Base-by-base conservation (phyloP, 2,797 vertebrate species). In the Cryptoblepharus egeriae region DNA sequence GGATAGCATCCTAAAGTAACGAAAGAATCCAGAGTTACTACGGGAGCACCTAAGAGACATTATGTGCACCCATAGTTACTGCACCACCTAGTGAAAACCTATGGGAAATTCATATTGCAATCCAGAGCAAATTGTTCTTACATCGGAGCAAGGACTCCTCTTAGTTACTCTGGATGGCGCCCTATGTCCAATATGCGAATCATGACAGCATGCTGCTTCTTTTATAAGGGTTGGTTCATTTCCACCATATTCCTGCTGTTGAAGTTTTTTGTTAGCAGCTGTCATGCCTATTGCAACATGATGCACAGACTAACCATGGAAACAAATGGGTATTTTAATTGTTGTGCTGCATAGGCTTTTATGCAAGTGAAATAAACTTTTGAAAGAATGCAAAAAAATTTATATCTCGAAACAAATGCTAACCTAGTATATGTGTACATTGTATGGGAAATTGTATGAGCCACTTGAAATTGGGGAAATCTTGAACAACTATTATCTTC, bases 201-300 rank as follows among this genome's bases (percentile, higher is more conserved):
- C 45, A 13, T 12, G 2, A 49, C 45, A 49, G 45, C 45, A 49
- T 12, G 12, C 45, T 12, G 9, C 9, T 10, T 49, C 45, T 49
- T 7, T 87, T 92, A 77, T 93, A 92, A 91, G 87, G 86, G 83
- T 74, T 88, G 88, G 78, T 87, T 94, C 65, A 90, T 89, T 92
- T 92, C 91, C 88, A 60, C 88, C 83, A 85, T 94, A 95, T 95
- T 96, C 93, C 93, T 95, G 61, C 79, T 90, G 88, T 93, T 94
- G 94, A 94, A 89, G 88, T 92, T 92, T 89, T 91, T 86, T 88
- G 87, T 88, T 93, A 89, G 92, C 80, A 88, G 57, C 85, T 86
- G 80, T 89, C 81, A 86, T 58, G 65, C 90, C 87, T 92, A 70
- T 91, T 92, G 88, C 82, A 92, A 71, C 87, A 77, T 90, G 79